phyloP scores from a whole-genome alignment of 2,888 invertebrate species.

The Acronicta alni region DNA sequence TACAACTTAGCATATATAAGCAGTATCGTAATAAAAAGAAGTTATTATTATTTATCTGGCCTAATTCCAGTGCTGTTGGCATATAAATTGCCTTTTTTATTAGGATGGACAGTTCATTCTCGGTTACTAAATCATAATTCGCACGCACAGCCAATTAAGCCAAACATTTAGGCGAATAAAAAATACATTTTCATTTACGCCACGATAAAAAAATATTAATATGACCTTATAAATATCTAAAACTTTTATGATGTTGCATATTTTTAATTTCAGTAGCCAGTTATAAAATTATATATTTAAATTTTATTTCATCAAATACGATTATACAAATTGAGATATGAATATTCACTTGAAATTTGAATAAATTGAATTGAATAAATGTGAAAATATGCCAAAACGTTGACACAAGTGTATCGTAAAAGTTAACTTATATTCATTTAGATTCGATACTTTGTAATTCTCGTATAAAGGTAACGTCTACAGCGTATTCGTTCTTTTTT shows the following conservation, averaged over 20 bases:
- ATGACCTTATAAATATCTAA: constrained; percentile 28
- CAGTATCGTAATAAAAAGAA: constrained; percentile 45
- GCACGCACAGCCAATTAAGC: constrained; percentile 51
- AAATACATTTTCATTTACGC: constrained; percentile 33
- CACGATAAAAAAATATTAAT: constrained; percentile 41
- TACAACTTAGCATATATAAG: constrained; percentile 70
- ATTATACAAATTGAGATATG: constrained; percentile 16
- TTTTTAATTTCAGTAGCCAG: constrained; percentile 19
- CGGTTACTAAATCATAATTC: constrained; percentile 51
- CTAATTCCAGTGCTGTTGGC: constrained; percentile 49
- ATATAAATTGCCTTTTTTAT: constrained; percentile 55
- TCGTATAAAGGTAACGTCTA: not conserved
- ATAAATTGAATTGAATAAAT: constrained; percentile 1
- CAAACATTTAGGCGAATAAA: constrained; percentile 33
- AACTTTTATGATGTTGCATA: constrained; percentile 23
- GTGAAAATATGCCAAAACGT: constrained; percentile 12
- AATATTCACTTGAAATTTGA: constrained; percentile 22
- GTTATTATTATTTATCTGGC: constrained; percentile 50
- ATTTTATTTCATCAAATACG: constrained; percentile 10
- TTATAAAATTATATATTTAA: constrained; percentile 16
- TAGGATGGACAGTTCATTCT: constrained; percentile 47
- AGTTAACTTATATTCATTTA: not conserved
- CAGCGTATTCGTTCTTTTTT: not conserved
- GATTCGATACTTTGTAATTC: not conserved
- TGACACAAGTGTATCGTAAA: not conserved